Conservation (phyloP, 2,797 vertebrate genomes). For the Rhinella marina region DNA sequence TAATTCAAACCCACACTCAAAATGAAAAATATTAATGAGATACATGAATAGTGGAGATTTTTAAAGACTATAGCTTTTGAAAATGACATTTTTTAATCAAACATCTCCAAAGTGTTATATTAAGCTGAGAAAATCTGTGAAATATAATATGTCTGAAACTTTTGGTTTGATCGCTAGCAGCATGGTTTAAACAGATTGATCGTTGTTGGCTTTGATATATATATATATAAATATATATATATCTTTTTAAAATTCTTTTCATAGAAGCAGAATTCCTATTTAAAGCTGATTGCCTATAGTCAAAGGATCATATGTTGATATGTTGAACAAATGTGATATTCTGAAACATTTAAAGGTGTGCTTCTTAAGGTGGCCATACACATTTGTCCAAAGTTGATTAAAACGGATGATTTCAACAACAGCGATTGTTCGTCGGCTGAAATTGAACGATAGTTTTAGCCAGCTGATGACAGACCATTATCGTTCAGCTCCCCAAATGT, state of each 20-base stretch:
- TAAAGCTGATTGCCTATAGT: neutral
- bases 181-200: slow-evolving; percentile 14
- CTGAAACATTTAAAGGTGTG: too few relatives aligned
- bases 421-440: too few relatives aligned
- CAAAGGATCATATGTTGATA: too few relatives aligned
- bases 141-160: slow-evolving; percentile 37
- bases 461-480: too few relatives aligned
- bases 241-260: neutral
- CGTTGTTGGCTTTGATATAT: neutral
- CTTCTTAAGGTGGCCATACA: too few relatives aligned
- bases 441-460: too few relatives aligned
- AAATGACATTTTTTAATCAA: slow-evolving; percentile 58
- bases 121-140: slow-evolving; percentile 34
- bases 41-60: slow-evolving; percentile 64
- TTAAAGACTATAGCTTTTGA: slow-evolving; percentile 52
- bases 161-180: slow-evolving; percentile 28
- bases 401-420: too few relatives aligned
- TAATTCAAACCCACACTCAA: slow-evolving; percentile 65
- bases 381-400: too few relatives aligned
- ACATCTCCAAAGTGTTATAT: slow-evolving; percentile 34
- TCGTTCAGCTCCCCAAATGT: too few relatives aligned
- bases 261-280: neutral
- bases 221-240: neutral
- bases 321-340: too few relatives aligned
- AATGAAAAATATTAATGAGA: slow-evolving; percentile 65